Evolutionary conservation across 2,888 invertebrate species (phyloP).

Genomic region (Philopedon plagiatum): DNA sequence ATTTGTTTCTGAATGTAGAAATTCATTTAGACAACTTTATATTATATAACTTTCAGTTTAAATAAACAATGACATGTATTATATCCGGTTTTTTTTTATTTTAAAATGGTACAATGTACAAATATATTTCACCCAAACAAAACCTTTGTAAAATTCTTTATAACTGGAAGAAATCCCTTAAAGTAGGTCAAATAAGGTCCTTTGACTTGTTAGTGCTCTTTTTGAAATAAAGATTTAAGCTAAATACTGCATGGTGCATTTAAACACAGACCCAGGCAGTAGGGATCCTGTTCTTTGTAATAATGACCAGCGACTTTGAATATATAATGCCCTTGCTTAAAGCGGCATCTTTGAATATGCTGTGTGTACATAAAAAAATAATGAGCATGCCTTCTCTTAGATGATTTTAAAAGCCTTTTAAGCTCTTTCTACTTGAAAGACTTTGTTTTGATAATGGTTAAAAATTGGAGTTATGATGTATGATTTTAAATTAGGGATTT

Average conservation of each 20-base stretch:
- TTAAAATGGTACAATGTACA: too few relatives aligned
- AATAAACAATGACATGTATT: too few relatives aligned
- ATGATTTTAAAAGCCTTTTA: constrained; percentile 6
- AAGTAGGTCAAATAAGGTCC: not conserved
- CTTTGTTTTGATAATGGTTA: too few relatives aligned
- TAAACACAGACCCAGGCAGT: not conserved
- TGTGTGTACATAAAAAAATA: constrained; percentile 11
- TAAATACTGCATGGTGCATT: not conserved
- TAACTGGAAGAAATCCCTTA: not conserved
- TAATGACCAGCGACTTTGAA: constrained; percentile 11
- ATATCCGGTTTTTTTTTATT: too few relatives aligned
- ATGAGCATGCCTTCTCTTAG: not conserved
- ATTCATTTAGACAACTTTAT: too few relatives aligned
- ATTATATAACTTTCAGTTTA: too few relatives aligned
- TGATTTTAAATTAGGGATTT: too few relatives aligned
- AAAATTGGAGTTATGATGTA: too few relatives aligned
- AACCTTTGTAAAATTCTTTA: too few relatives aligned
- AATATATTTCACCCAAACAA: too few relatives aligned
- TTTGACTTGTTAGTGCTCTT: not conserved
- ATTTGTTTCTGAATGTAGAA: too few relatives aligned
- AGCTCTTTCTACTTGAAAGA: not conserved
- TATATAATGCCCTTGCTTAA: not conserved
- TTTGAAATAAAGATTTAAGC: not conserved
- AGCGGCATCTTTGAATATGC: not conserved
- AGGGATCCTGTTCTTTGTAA: not conserved